Conservation (phyloP, 2,113 vertebrate genomes). For the Corythoichthys intestinalis region DNA sequence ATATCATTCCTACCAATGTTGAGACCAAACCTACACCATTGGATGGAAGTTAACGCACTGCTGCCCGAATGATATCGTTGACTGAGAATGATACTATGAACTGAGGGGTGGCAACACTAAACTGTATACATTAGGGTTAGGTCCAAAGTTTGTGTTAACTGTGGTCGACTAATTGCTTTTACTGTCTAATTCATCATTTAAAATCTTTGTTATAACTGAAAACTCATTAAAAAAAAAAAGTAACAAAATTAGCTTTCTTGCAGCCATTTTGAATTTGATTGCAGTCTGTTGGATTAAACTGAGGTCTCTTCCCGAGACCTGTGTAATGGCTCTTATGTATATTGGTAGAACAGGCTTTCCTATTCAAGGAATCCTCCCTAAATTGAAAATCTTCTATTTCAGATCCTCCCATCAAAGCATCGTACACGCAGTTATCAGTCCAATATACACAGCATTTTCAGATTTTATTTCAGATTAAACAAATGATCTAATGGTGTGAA, state of each 20-base stretch:
- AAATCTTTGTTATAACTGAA: not conserved
- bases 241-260: not conserved
- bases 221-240: not conserved
- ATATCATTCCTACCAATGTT: too few relatives aligned
- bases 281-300: not conserved
- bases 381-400: not conserved
- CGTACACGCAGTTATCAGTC: too few relatives aligned
- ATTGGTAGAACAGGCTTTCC: not conserved
- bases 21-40: too few relatives aligned
- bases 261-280: slow-evolving; percentile 1
- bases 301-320: not conserved
- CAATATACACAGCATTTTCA: too few relatives aligned
- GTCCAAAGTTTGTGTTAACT: slow-evolving; percentile 4
- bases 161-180: not conserved
- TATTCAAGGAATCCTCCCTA: not conserved
- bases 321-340: not conserved
- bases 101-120: slow-evolving; percentile 3
- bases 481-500: not conserved
- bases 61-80: not conserved
- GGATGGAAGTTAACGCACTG: not conserved
- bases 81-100: slow-evolving; percentile 3
- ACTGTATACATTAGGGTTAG: not conserved
- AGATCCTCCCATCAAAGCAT: too few relatives aligned
- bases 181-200: not conserved
- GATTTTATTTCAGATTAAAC: too few relatives aligned